Conservation (phyloP, 2,113 vertebrate genomes). For the Rissa tridactyla region DNA sequence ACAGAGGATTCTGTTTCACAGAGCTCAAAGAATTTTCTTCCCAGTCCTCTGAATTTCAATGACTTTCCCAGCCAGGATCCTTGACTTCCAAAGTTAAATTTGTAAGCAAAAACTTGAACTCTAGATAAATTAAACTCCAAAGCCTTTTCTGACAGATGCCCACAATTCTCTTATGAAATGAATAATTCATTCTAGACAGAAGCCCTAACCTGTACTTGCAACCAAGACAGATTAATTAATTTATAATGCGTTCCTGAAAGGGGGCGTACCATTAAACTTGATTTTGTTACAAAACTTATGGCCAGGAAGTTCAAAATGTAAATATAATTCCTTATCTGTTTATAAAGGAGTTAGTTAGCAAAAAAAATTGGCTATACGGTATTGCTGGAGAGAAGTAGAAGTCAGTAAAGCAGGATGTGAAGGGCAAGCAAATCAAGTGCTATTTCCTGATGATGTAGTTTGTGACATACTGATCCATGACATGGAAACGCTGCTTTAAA, state of each 20-base stretch:
- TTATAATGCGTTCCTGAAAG: not conserved
- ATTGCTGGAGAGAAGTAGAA: not conserved
- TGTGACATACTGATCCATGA: not conserved
- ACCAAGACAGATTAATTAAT: not conserved
- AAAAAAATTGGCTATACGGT: not conserved
- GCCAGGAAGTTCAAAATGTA: not conserved
- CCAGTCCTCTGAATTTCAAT: not conserved
- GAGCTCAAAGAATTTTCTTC: constrained; percentile 1
- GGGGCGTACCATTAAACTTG: not conserved
- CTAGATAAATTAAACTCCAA: not conserved
- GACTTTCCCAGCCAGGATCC: not conserved
- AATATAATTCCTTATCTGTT: not conserved
- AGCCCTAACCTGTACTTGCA: not conserved
- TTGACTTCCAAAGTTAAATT: constrained; percentile 10
- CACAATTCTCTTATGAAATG: not conserved
- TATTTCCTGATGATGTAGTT: not conserved
- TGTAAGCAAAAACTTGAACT: not conserved
- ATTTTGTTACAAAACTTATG: not conserved
- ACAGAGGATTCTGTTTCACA: not conserved
- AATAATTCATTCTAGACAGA: not conserved
- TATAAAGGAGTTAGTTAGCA: not conserved
- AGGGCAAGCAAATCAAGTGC: not conserved
- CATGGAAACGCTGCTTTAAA: not conserved
- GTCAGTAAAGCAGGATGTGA: not conserved
- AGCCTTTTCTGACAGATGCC: not conserved